Conservation (phyloP, 2,113 vertebrate species). For the Gymnobelideus leadbeateri region DNA sequence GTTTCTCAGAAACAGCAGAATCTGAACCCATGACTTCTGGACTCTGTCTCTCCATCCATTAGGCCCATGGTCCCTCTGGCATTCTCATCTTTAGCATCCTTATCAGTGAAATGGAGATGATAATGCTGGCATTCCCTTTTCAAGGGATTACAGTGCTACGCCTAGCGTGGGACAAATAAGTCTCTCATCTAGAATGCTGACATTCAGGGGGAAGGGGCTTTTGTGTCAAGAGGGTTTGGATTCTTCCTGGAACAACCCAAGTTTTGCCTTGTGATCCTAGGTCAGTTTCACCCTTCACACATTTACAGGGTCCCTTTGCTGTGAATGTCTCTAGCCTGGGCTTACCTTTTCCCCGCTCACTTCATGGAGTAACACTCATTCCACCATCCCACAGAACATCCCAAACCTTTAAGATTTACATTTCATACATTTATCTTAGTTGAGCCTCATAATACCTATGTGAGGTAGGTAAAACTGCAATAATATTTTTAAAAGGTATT, state of each 20-base stretch:
- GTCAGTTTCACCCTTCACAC: not conserved
- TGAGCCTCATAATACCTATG: not conserved
- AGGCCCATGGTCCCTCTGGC: not conserved
- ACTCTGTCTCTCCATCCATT: not conserved
- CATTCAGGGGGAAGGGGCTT: not conserved
- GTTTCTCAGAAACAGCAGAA: not conserved
- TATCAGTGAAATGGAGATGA: not conserved
- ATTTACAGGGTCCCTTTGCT: not conserved
- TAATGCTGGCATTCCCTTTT: not conserved
- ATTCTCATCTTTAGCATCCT: not conserved
- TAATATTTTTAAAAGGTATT: not conserved
- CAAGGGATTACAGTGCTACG: not conserved
- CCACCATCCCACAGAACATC: not conserved
- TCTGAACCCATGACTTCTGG: not conserved
- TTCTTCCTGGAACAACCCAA: not conserved
- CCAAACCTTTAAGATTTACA: not conserved
- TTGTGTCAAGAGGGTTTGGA: not conserved
- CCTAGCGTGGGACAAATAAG: not conserved
- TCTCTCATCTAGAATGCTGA: not conserved
- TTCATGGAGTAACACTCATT: not conserved
- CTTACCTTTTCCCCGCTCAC: not conserved
- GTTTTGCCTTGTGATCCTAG: not conserved
- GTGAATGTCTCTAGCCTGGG: not conserved
- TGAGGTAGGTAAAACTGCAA: not conserved
- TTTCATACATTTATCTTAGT: not conserved